These are phyloP conservation scores for Globodera rostochiensis DNA, from an alignment of 1,140 invertebrate species.

Conservation along the genomic window DNA sequence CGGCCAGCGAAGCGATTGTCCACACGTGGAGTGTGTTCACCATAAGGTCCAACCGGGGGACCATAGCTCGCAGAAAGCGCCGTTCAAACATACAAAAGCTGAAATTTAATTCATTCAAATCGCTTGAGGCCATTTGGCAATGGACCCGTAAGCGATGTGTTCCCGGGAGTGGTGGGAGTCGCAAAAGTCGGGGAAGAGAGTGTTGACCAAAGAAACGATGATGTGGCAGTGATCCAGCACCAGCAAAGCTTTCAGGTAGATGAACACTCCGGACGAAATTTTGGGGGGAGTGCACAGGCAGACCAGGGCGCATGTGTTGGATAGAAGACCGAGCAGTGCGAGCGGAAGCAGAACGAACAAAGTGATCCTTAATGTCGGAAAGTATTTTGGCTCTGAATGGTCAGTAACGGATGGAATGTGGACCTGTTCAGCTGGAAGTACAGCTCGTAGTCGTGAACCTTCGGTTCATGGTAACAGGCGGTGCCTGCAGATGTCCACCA, in stretches of 20 bases:
- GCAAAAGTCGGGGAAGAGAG: constrained; percentile 60
- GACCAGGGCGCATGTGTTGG: constrained; percentile 60
- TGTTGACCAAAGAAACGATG: constrained; percentile 51
- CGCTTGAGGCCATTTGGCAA: constrained; percentile 9
- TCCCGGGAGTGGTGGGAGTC: constrained; percentile 60
- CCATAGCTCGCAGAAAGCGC: constrained; percentile 56
- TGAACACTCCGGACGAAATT: constrained; percentile 65
- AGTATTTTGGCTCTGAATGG: background rate
- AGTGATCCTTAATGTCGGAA: constrained; percentile 43
- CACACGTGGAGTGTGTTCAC: constrained; percentile 61
- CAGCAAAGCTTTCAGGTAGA: constrained; percentile 63
- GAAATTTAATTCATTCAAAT: constrained; percentile 22
- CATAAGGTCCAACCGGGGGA: constrained; percentile 59
- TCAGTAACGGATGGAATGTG: background rate
- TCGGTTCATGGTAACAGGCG: constrained; percentile 63
- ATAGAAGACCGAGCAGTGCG: constrained; percentile 57
- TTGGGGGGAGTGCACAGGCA: constrained; percentile 64
- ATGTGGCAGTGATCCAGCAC: constrained; percentile 61
- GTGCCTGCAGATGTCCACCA: constrained; percentile 11
- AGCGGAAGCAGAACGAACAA: constrained; percentile 58
- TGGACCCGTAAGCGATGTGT: constrained; percentile 57
- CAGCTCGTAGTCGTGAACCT: constrained; percentile 62
- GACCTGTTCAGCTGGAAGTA: constrained; percentile 53
- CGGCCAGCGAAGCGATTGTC: constrained; percentile 63
- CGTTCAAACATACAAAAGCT: constrained; percentile 62